Percentiles rank a stretch among this genome's conserved stretches.
Conservation (phyloP, 2,797 vertebrate genomes). For the Nannoperca australis region DNA sequence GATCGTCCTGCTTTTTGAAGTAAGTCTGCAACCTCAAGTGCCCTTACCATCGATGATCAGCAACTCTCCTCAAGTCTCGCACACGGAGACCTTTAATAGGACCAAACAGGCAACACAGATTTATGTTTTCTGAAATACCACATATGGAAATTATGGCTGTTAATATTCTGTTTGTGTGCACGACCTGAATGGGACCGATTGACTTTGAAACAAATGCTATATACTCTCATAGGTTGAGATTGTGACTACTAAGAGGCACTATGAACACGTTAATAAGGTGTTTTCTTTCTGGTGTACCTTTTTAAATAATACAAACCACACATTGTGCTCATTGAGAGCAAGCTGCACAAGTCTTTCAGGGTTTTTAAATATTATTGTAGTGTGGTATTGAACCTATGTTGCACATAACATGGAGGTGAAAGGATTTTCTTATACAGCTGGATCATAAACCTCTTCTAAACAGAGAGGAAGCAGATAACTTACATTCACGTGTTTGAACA, state of each 20-base stretch:
- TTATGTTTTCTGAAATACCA: neutral
- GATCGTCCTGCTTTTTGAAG: conserved; percentile 20
- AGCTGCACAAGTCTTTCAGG: conserved; percentile 28
- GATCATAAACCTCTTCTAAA: neutral
- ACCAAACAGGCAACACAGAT: conserved; percentile 1
- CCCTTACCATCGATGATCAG: conserved; percentile 62
- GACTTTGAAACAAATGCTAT: neutral
- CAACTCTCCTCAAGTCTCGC: conserved; percentile 8
- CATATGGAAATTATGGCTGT: neutral
- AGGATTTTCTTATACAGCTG: neutral
- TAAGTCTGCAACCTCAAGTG: conserved; percentile 73
- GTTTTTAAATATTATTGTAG: conserved; percentile 29
- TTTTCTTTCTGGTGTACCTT: neutral
- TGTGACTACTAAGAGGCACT: neutral
- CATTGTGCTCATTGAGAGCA: conserved; percentile 3
- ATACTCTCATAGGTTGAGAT: neutral
- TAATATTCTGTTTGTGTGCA: conserved; percentile 29
- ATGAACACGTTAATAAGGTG: neutral
- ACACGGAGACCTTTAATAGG: neutral
- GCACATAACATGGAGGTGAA: neutral
- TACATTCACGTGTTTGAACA: neutral
- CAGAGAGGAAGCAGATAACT: neutral
- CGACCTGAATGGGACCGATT: neutral
- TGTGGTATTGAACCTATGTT: conserved; percentile 9
- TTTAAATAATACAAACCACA: neutral